Evolutionary conservation across 1,140 invertebrate species (phyloP), one percentile per base, ranked within the genome.

Genomic region (Schlechtendalia chinensis): DNA sequence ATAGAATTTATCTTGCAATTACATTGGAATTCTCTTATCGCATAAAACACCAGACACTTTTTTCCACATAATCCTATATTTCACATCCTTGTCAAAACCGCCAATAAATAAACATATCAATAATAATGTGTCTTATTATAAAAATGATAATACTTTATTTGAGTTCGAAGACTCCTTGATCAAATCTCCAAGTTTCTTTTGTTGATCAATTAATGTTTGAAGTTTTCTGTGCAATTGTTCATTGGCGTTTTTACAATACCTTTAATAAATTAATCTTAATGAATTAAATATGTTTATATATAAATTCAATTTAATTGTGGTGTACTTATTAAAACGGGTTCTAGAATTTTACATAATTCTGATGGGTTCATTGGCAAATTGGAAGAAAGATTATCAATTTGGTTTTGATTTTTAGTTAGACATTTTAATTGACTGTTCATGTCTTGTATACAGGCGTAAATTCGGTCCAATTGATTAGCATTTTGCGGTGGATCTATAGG

Each of bases 351-450:
- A 24, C 27, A 39, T 11, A 77, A 11, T 24, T 24, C 32, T 19
- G 54, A 16, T 32, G 29, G 19, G 22, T 77, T 77, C 16, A 24
- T 45, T 16, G 50, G 22, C 14, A 77, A 17, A 77, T 11, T 12
- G 10, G 1, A 5, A 12, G 47, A 12, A 5, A 12, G 53, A 32
- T 24, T 77, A 24, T 77, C 74, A 27, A 59, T 32, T 59, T 77
- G n/a, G 17, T 50, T 50, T 61, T 79, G 56, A 50, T 27, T 63
- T 29, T 79, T 63, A 29, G 22, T 19, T 27, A 79, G 10, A 5
- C 16, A 19, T 50, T 79, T 50, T 27, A 79, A 47, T 24, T 79
- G 75, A 50, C 8, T n/a, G 1, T 50, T 61, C 5, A 79, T 61
- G 0, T 79, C 39, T 50, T 79, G 58, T 8, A 79, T 8, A 14